phyloP scores from a whole-genome alignment of 2,113 vertebrate species.

The Recurvirostra avosetta region DNA sequence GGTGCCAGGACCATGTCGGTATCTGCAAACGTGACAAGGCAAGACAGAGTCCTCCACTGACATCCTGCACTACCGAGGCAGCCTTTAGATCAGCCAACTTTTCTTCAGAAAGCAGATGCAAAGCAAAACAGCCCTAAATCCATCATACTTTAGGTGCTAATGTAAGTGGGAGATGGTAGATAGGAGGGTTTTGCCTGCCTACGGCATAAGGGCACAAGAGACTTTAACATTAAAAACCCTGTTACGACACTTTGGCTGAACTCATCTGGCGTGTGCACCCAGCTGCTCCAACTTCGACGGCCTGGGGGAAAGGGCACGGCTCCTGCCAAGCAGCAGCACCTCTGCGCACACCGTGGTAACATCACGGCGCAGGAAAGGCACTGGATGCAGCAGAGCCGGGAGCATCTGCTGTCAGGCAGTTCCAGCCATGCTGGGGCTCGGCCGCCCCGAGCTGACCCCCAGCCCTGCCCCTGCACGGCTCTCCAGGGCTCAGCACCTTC shows the following conservation, averaged over 20 bases:
- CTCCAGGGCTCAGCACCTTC: background rate
- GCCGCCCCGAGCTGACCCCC: background rate
- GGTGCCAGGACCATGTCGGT: background rate
- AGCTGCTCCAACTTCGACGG: background rate
- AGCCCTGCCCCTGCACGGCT: background rate
- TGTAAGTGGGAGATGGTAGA: background rate
- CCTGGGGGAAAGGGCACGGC: background rate
- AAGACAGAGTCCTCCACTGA: background rate
- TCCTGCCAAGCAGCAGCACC: background rate
- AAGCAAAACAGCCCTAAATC: background rate
- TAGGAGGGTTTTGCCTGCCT: background rate
- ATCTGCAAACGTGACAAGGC: background rate
- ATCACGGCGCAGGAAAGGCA: background rate
- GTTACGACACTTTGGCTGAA: constrained; percentile 11
- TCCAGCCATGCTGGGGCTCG: background rate
- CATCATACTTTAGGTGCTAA: fast-evolving
- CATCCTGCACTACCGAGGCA: background rate
- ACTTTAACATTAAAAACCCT: background rate
- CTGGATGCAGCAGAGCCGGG: background rate
- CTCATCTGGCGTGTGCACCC: background rate
- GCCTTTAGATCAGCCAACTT: background rate
- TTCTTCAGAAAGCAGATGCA: background rate
- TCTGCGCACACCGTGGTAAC: background rate
- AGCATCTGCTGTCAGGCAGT: background rate
- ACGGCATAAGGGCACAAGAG: background rate